Percentiles rank a stretch among this genome's conserved stretches.
Evolutionary conservation across 2,888 invertebrate species (phyloP).

Genomic region (Acanthopleura granulata): DNA sequence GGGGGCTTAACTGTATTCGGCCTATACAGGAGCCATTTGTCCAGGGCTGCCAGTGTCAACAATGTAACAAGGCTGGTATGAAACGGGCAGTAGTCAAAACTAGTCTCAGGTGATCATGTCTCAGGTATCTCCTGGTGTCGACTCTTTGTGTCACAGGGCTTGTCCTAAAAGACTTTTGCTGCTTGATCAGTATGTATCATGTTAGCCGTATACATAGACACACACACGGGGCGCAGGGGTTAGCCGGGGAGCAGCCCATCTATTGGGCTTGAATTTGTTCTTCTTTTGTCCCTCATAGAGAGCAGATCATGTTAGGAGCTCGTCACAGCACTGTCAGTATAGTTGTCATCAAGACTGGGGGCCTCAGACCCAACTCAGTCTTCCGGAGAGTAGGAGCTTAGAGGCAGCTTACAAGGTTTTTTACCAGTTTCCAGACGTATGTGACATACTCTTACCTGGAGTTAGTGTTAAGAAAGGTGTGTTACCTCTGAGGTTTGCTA

Average conservation of each 20-base stretch:
- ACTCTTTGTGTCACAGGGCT: not conserved
- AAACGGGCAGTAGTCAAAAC: constrained; percentile 8
- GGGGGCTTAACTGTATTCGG: constrained; percentile 15
- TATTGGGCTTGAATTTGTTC: constrained; percentile 17
- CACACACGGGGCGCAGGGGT: constrained; percentile 5
- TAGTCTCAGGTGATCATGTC: not conserved
- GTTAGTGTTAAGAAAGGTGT: too few relatives aligned
- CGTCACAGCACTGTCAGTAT: constrained; percentile 9
- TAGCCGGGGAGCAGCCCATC: not conserved
- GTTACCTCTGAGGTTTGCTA: too few relatives aligned
- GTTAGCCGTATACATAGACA: constrained; percentile 15
- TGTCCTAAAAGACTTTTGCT: constrained; percentile 15
- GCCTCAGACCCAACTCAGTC: too few relatives aligned
- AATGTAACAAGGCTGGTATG: constrained; percentile 15
- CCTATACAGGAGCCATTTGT: constrained; percentile 7
- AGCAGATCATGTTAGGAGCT: constrained; percentile 6
- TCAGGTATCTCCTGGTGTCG: not conserved
- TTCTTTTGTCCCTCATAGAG: constrained; percentile 7
- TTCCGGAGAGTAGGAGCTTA: too few relatives aligned
- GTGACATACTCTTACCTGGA: too few relatives aligned
- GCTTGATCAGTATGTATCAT: constrained; percentile 18
- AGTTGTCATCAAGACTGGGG: not conserved
- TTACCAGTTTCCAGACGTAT: too few relatives aligned
- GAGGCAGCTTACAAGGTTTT: too few relatives aligned
- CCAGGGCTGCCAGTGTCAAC: constrained; percentile 14